Conservation (phyloP, 1,140 invertebrate species). For the Musca domestica region DNA sequence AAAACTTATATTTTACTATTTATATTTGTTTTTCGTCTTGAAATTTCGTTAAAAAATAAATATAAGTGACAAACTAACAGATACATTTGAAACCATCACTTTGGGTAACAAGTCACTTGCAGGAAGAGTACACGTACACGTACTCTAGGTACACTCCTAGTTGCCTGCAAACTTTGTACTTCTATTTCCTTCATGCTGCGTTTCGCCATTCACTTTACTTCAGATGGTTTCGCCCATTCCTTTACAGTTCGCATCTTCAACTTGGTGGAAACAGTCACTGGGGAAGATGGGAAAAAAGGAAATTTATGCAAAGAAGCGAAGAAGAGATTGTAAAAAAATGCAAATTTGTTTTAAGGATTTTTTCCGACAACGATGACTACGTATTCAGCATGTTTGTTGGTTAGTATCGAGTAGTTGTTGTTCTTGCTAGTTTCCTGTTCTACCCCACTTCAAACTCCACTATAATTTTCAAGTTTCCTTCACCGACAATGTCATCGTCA, state of each 20-base stretch:
- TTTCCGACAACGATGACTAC: not conserved
- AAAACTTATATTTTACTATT: no score
- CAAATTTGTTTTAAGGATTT: slow-evolving; percentile 15
- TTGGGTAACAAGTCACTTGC: slow-evolving; percentile 19
- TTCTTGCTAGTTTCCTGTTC: slow-evolving; percentile 2
- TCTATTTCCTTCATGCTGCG: no score
- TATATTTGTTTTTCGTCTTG: no score
- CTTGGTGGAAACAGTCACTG: not conserved
- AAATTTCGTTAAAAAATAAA: no score
- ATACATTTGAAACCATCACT: slow-evolving; percentile 18
- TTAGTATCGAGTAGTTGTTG: not conserved
- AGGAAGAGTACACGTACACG: not conserved
- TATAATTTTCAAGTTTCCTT: no score
- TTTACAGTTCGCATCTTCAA: no score
- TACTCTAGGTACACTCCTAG: not conserved
- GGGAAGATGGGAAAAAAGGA: not conserved
- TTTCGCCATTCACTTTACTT: no score
- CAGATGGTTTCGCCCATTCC: no score
- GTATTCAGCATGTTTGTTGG: slow-evolving; percentile 7
- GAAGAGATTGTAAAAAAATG: slow-evolving; percentile 8
- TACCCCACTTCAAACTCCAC: not conserved
- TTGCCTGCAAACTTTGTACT: slow-evolving; percentile 1
- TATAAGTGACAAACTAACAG: slow-evolving; percentile 1
- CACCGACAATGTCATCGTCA: not conserved
- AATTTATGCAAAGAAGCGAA: not conserved